phyloP scores from a whole-genome alignment of 92 coral and sea anemone genomes.

The Parazoanthus swiftii region DNA sequence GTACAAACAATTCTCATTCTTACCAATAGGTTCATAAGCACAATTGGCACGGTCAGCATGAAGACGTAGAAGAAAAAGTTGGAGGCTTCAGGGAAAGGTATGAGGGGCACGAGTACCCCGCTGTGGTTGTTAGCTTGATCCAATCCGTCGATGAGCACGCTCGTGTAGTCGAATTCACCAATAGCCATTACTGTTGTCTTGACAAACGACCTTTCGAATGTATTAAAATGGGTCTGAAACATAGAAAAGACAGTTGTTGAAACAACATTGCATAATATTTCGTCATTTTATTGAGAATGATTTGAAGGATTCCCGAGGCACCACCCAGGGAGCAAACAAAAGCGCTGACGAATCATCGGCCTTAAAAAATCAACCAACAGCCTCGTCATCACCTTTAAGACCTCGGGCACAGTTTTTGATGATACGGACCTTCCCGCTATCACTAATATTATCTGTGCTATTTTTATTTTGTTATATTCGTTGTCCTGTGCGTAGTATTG shows the following conservation, averaged over 20 bases:
- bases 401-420: no score
- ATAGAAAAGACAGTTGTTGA: neutral
- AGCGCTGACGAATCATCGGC: no score
- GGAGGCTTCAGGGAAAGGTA: constrained; percentile 44
- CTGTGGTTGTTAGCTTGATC: constrained; percentile 17
- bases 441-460: no score
- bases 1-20: neutral
- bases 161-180: constrained; percentile 51
- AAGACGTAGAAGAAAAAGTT: constrained; percentile 44
- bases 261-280: neutral
- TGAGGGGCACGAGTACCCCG: constrained; percentile 1
- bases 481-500: no score
- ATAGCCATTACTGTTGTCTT: constrained; percentile 54
- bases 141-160: constrained; percentile 30
- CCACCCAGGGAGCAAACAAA: no score
- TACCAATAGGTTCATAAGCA: no score
- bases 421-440: no score
- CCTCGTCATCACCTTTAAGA: no score
- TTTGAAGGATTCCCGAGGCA: no score
- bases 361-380: no score
- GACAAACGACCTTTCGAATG: constrained; percentile 38
- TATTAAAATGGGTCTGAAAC: constrained; percentile 36
- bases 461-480: no score
- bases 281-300: no score
- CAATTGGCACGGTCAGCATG: constrained; percentile 43